These are phyloP conservation scores for Mungos mungo DNA, from an alignment of 2,113 vertebrate species.

Conservation along the genomic window DNA sequence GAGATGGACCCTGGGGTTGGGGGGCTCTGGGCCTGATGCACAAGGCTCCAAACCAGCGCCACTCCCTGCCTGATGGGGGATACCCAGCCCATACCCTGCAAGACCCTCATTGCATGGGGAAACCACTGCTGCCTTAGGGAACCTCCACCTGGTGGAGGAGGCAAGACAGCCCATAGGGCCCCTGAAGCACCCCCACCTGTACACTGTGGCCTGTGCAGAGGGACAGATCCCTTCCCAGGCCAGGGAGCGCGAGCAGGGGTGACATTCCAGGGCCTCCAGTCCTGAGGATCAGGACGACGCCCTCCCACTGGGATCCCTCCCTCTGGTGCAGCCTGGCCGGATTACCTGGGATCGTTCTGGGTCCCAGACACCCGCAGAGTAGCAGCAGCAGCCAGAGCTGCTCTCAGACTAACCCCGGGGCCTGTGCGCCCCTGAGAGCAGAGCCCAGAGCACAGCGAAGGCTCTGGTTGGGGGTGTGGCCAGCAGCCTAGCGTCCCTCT, in stretches of 20 bases:
- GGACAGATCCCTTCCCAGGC: background rate
- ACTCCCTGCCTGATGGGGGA: background rate
- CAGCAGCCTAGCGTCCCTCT: background rate
- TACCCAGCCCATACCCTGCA: no score
- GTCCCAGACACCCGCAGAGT: background rate
- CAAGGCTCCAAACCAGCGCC: background rate
- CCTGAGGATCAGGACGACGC: background rate
- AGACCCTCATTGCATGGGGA: background rate
- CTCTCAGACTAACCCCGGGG: background rate
- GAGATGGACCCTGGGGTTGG: no score
- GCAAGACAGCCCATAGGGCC: background rate
- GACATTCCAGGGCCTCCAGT: background rate
- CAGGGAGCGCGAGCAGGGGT: rapidly evolving
- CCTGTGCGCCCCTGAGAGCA: background rate
- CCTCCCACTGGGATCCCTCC: background rate
- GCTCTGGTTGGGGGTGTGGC: constrained; percentile 61
- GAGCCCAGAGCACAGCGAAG: background rate
- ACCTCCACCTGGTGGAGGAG: background rate
- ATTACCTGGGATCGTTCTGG: constrained; percentile 49
- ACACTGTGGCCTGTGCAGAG: background rate
- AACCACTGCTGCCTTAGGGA: background rate
- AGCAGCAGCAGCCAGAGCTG: background rate
- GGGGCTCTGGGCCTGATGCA: background rate
- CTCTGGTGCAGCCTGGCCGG: background rate
- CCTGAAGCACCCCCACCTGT: background rate